Base-by-base conservation (phyloP, 1,140 invertebrate genomes). In the Littorina saxatilis region DNA sequence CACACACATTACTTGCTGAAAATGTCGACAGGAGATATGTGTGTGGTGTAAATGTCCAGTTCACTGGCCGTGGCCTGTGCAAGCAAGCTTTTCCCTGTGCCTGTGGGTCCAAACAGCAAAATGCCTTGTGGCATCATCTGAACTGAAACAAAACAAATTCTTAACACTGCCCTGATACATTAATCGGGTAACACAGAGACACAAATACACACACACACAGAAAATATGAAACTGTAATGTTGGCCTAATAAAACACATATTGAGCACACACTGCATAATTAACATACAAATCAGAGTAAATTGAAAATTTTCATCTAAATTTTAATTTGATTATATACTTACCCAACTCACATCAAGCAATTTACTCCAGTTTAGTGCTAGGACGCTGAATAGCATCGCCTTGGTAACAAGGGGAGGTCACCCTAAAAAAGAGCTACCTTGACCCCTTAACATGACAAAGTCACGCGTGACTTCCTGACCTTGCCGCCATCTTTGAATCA, bases 81-180 rank as follows among this genome's bases (percentile, higher is more conserved):
- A 96, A 99, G 98, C 84, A 99, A 92, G 0, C 98, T 99, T 93
- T 99, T 99, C 88, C 99, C 99, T 37, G 98, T 99, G 85, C 99
- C 99, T 63, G 98, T 97, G 5, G 98, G 98, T 0, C 99, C 99
- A 93, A 94, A 99, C 0, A 99, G 92, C n/a, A 99, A 93, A 88
- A 99, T 98, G 52, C 94, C 94, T 63, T 80, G 74, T 0, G 89
- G 88, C 29, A 63, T 74, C 0, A 85, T 63, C 13, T 88, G 76
- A 23, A 87, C 90, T 91, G 61, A 47, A 76, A 84, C 39, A 76
- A 43, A 80, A 66, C 17, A 68, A 37, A 0, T n/a, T n/a, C n/a
- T n/a, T n/a, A n/a, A n/a, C n/a, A n/a, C n/a, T n/a, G n/a, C n/a
- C n/a, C n/a, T n/a, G n/a, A n/a, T n/a, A n/a, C n/a, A 76, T 72